A percentile compares a stretch with the other conserved stretches of the same genome.
These are phyloP conservation scores for Eupithecia inturbata DNA, from an alignment of 2,888 invertebrate species.

Conservation along the genomic window DNA sequence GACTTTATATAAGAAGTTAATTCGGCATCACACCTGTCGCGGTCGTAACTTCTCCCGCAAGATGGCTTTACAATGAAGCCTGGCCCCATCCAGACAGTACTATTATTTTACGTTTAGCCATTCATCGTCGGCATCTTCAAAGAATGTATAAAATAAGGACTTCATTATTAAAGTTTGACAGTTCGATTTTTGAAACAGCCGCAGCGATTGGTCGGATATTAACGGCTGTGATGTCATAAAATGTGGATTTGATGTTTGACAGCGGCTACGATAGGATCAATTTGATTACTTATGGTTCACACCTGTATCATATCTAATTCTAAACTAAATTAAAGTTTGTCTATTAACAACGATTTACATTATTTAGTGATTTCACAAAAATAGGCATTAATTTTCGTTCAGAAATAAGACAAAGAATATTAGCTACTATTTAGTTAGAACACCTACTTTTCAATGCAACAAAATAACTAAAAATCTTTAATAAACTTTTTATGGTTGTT, in stretches of 20 bases:
- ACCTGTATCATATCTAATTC: conserved; percentile 49
- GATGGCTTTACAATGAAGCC: conserved; percentile 78
- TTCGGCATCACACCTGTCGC: conserved; percentile 82
- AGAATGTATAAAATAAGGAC: conserved; percentile 74
- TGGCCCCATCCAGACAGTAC: conserved; percentile 65
- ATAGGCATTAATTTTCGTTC: not conserved
- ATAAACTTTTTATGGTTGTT: too few species aligned
- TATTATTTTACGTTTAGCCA: conserved; percentile 70
- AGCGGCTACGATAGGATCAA: conserved; percentile 50
- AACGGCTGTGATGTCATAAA: conserved; percentile 53
- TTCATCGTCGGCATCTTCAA: conserved; percentile 75
- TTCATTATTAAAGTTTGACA: conserved; percentile 77
- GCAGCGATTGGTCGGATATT: conserved; percentile 62
- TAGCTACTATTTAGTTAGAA: not conserved
- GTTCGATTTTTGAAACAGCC: conserved; percentile 71
- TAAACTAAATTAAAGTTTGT: conserved; percentile 31
- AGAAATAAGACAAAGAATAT: not conserved
- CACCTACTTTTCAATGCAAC: not conserved
- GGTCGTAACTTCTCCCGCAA: conserved; percentile 79
- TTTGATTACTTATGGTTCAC: conserved; percentile 53
- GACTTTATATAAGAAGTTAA: conserved; percentile 82
- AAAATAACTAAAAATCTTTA: not conserved
- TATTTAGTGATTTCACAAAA: not conserved
- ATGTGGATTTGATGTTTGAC: conserved; percentile 54
- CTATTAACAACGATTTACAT: not conserved